Conservation (phyloP, 1,140 invertebrate genomes). For the Drosophila serrata region DNA sequence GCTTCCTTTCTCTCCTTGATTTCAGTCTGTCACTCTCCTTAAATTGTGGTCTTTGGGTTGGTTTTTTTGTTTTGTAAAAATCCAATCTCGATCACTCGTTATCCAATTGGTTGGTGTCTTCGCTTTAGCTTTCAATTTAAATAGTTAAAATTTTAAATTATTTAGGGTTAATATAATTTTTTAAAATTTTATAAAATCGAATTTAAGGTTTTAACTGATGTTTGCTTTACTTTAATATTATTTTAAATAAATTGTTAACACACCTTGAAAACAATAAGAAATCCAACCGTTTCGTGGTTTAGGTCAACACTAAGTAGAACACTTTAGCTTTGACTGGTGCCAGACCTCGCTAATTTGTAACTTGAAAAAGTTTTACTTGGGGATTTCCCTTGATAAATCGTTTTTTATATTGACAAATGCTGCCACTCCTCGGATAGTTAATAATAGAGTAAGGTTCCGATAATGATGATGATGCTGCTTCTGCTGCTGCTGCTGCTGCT, state of each 20-base stretch:
- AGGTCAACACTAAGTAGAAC: conserved; percentile 2
- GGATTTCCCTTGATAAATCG: conserved; percentile 2
- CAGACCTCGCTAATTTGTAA: conserved; percentile 5
- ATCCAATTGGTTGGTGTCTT: conserved; percentile 11
- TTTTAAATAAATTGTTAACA: background rate
- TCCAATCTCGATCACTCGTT: background rate
- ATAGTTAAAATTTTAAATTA: background rate
- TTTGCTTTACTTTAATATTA: background rate
- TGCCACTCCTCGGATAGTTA: background rate
- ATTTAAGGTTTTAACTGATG: too few species aligned
- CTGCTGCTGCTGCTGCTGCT: conserved; percentile 31
- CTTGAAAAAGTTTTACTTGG: conserved; percentile 5
- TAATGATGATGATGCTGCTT: conserved; percentile 20
- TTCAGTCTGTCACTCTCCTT: conserved; percentile 50
- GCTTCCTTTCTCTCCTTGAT: background rate
- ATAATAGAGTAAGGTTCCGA: conserved; percentile 2
- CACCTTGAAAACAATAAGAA: background rate
- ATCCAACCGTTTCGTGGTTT: background rate
- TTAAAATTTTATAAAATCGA: background rate
- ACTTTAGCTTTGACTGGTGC: conserved; percentile 1
- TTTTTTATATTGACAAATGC: background rate
- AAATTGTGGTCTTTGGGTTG: conserved; percentile 1
- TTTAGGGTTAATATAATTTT: too few species aligned
- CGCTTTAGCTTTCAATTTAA: conserved; percentile 7
- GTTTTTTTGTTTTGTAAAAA: background rate